These are phyloP conservation scores for Luffia ferchaultella DNA, from an alignment of 2,888 invertebrate genomes.

Conservation along the genomic window DNA sequence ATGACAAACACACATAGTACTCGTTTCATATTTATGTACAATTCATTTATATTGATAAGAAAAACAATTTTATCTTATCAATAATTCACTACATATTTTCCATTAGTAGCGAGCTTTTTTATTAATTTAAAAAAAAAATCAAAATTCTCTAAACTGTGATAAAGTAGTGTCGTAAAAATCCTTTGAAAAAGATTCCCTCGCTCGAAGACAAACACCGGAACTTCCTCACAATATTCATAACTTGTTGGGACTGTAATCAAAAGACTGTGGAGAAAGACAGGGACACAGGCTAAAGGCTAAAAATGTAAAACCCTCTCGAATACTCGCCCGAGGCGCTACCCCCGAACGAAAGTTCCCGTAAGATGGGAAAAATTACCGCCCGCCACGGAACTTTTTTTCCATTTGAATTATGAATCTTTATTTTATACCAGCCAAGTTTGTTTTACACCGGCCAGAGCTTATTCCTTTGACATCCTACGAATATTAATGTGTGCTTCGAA, in stretches of 20 bases:
- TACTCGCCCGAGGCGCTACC: constrained; percentile 52
- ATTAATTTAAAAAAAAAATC: too few relatives aligned
- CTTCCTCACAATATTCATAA: constrained; percentile 63
- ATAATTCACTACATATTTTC: too few relatives aligned
- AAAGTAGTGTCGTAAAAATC: too few relatives aligned
- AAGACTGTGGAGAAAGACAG: constrained; percentile 63
- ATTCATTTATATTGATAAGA: too few relatives aligned
- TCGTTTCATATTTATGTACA: too few relatives aligned
- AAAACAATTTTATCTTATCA: too few relatives aligned
- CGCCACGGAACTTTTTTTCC: constrained; percentile 59
- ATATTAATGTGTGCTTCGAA: constrained; percentile 40
- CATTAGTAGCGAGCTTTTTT: too few relatives aligned
- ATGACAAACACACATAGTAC: too few relatives aligned
- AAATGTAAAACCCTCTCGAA: constrained; percentile 61
- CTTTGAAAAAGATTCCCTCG: neutral
- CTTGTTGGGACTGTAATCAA: constrained; percentile 66
- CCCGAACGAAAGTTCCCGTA: constrained; percentile 54
- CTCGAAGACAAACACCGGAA: neutral
- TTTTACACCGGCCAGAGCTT: constrained; percentile 44
- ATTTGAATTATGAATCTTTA: constrained; percentile 67
- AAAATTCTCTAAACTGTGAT: too few relatives aligned
- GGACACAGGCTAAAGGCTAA: constrained; percentile 63
- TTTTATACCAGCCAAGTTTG: constrained; percentile 58
- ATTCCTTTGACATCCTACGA: constrained; percentile 38
- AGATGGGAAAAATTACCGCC: constrained; percentile 64